Evolutionary conservation across 2,797 vertebrate species (phyloP).

Genomic region (Bradypus variegatus): DNA sequence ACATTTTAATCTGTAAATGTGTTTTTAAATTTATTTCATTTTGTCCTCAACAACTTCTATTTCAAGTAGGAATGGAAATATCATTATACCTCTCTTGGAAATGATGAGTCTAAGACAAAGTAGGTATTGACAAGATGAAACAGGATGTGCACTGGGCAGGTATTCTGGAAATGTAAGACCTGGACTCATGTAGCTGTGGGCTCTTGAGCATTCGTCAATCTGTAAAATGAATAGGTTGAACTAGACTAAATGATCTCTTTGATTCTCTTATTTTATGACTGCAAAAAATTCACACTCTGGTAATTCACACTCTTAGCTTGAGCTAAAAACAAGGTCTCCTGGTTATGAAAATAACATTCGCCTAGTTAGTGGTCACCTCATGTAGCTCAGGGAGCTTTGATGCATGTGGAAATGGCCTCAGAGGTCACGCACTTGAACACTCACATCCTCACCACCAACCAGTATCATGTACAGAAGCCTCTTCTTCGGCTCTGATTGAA

Average conservation of each 20-base stretch:
- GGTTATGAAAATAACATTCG: neutral
- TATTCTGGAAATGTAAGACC: neutral
- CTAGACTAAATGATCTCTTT: neutral
- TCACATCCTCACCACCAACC: neutral
- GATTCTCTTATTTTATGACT: neutral
- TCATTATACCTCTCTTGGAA: neutral
- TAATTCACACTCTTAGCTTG: neutral
- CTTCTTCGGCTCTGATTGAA: neutral
- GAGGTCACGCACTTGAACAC: neutral
- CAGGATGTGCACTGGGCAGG: neutral
- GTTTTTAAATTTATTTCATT: neutral
- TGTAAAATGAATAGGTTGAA: neutral
- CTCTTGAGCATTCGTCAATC: neutral
- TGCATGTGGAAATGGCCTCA: neutral
- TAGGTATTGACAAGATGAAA: neutral
- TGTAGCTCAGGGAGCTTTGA: neutral
- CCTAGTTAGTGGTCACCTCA: neutral
- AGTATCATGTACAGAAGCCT: neutral
- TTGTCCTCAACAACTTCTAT: slow-evolving; percentile 6
- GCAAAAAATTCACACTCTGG: neutral
- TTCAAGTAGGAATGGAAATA: slow-evolving; percentile 15
- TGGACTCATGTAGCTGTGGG: neutral
- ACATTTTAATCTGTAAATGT: neutral
- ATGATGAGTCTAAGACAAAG: neutral
- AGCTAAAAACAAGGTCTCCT: neutral